Percentiles rank a stretch among this genome's conserved stretches.
Evolutionary conservation across 2,797 vertebrate species (phyloP).

Genomic region (Mus minutoides): DNA sequence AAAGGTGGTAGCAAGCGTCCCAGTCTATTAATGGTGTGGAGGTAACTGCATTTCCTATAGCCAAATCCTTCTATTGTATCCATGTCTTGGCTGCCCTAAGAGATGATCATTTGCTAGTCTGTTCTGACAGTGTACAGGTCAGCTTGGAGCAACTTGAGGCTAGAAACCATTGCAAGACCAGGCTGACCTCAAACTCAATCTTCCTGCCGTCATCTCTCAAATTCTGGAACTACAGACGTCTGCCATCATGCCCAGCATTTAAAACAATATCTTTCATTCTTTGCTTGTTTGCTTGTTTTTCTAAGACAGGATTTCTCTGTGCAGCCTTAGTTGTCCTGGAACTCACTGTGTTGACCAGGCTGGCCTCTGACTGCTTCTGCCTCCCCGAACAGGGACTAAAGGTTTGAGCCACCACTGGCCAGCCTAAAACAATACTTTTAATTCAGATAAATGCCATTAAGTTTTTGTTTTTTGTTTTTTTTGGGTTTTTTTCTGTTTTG

Average conservation of each 20-base stretch:
- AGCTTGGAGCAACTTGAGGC: conserved; percentile 21
- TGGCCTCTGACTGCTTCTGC: neutral
- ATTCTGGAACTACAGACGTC: neutral
- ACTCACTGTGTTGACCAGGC: neutral
- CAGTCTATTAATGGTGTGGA: neutral
- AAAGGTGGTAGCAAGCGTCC: neutral
- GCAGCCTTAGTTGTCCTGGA: neutral
- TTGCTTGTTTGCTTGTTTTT: neutral
- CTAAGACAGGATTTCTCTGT: neutral
- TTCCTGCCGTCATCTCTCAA: neutral
- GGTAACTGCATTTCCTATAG: neutral
- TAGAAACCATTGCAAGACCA: neutral
- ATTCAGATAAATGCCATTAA: neutral
- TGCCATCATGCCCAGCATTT: neutral
- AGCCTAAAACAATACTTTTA: neutral
- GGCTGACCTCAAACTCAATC: neutral
- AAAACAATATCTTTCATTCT: neutral
- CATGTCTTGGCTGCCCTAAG: neutral
- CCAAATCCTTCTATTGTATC: neutral
- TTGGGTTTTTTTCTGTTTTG: too few species aligned
- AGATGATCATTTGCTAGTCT: conserved; percentile 23
- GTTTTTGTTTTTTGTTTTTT: too few species aligned
- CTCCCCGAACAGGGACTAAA: neutral
- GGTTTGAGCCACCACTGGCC: neutral
- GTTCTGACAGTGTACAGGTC: conserved; percentile 8